phyloP scores from a whole-genome alignment of 1,140 invertebrate species.

The Aphelenchoides avenae region DNA sequence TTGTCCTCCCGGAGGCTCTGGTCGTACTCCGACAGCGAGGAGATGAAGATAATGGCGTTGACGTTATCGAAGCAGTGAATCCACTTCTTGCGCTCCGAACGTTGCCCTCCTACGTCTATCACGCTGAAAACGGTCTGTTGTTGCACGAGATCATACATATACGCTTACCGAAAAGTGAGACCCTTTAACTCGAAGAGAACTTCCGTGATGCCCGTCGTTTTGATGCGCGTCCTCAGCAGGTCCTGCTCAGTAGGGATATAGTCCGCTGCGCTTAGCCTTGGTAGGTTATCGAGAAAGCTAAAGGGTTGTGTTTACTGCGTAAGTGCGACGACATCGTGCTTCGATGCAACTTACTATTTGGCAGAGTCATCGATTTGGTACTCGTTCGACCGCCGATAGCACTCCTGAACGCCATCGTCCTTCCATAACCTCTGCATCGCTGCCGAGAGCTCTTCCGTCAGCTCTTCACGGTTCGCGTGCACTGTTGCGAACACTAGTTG shows the following conservation, averaged over 20 bases:
- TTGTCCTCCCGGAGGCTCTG: slow-evolving; percentile 62
- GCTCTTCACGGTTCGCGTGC: slow-evolving; percentile 58
- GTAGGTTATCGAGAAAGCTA: slow-evolving; percentile 58
- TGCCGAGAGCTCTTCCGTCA: slow-evolving; percentile 53
- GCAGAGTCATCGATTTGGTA: slow-evolving; percentile 74
- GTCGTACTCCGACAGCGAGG: slow-evolving; percentile 63
- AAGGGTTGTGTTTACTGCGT: slow-evolving; percentile 21
- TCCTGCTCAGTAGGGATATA: slow-evolving; percentile 58
- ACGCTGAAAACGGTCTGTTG: slow-evolving; percentile 54
- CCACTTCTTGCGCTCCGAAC: slow-evolving; percentile 72
- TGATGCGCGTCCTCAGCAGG: slow-evolving; percentile 54
- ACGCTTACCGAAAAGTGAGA: slow-evolving; percentile 50
- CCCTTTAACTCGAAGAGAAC: slow-evolving; percentile 58
- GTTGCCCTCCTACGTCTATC: slow-evolving; percentile 68
- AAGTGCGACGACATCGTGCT: not conserved
- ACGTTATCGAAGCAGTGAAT: slow-evolving; percentile 66
- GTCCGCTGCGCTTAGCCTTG: slow-evolving; percentile 44
- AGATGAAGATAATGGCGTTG: slow-evolving; percentile 63
- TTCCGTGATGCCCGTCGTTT: slow-evolving; percentile 59
- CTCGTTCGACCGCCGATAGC: slow-evolving; percentile 71
- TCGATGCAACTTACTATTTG: slow-evolving; percentile 66
- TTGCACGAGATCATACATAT: slow-evolving; percentile 18
- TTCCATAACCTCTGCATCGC: slow-evolving; percentile 62
- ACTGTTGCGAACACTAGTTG: slow-evolving; percentile 59
- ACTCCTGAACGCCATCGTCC: slow-evolving; percentile 68